These are phyloP conservation scores for Malurus cyaneus DNA, from an alignment of 2,113 vertebrate species.

Conservation along the genomic window DNA sequence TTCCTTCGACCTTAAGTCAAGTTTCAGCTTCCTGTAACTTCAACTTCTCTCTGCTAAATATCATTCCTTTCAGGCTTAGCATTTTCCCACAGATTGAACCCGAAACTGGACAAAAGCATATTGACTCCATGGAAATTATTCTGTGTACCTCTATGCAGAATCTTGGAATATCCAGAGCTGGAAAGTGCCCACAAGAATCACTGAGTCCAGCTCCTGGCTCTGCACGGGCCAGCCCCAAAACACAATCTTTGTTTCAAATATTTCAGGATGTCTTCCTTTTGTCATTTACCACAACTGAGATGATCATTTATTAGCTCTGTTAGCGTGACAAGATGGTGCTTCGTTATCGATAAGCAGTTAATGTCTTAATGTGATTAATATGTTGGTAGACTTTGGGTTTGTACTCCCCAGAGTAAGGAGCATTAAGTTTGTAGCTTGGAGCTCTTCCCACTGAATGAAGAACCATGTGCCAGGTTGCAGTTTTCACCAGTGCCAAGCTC, in stretches of 20 bases:
- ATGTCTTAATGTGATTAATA: conserved; percentile 2
- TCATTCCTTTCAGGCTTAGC: neutral
- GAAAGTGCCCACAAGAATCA: neutral
- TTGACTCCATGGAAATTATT: neutral
- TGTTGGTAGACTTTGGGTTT: neutral
- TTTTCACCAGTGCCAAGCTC: neutral
- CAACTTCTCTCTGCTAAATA: neutral
- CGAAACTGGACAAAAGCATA: neutral
- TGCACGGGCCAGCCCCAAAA: neutral
- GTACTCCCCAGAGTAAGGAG: neutral
- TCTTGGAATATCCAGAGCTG: neutral
- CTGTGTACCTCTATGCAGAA: neutral
- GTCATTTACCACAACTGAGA: neutral
- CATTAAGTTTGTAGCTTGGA: neutral
- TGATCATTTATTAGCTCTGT: neutral
- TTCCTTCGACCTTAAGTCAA: neutral
- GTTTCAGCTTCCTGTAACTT: neutral
- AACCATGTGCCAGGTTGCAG: neutral
- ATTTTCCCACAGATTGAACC: neutral
- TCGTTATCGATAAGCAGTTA: conserved; percentile 1
- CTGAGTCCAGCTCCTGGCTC: neutral
- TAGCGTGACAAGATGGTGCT: neutral
- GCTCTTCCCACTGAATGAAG: neutral
- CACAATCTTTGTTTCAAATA: neutral
- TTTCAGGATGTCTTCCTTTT: neutral